Evolutionary conservation across 2,797 vertebrate genomes (phyloP), one percentile per base, ranked within the genome.

Genomic region (Lacerta agilis): DNA sequence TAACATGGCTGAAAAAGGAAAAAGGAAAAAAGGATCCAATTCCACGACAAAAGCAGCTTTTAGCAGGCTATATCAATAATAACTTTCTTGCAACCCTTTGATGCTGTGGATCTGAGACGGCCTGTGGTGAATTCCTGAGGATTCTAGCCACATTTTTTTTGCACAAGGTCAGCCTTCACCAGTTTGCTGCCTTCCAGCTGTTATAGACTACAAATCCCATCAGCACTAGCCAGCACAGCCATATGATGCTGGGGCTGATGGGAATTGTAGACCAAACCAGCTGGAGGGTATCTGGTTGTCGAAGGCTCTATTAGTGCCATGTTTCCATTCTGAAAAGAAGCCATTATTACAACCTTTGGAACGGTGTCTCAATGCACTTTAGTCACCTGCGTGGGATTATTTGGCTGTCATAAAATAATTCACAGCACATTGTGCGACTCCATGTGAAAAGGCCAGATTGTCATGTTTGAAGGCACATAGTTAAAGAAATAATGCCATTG

Each of bases 51-150:
- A 87, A 77, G 20, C 36, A 71, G 2, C 69, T 0, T 0, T 8
- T 27, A 25, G 10, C 0, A 8, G 45, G 61, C 36, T 36, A 4
- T n/a, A 78, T 8, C 7, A 33, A 76, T 2, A 36, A 84, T 38
- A 61, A 0, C 0, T 0, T 0, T 15, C 43, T 2, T 5, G 0
- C 79, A 0, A 0, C 4, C 1, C 0, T 0, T 71, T n/a, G 73
- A 79, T 78, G 1, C 69, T 20, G 0, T 67, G 49, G 0, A 0
- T 1, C 66, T 84, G 88, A 45, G 83, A 71, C 0, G 58, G 5
- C 2, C 55, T 41, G 49, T 55, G 0, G 4, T 0, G 86, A 77
- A 84, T 91, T 86, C 61, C 33, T 90, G 23, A 0, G 17, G 85
- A 38, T 89, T 79, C 43, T 5, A 20, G 84, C 67, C 81, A 41